Base-by-base conservation (phyloP, 1,140 invertebrate species). In the Anoplolepis gracilipes region DNA sequence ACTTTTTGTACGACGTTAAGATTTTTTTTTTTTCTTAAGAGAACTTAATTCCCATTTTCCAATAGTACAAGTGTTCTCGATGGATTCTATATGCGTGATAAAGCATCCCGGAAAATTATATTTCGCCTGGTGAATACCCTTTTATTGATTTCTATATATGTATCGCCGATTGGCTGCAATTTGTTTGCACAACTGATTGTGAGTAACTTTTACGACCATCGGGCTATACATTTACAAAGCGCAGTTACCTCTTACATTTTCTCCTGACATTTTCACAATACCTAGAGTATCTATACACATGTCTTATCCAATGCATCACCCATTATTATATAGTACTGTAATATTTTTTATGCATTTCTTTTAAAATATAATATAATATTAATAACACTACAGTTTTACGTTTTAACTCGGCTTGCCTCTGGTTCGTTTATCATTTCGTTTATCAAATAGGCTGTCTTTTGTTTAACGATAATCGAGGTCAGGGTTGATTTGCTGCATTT, bases 101-200 rank as follows among this genome's bases (percentile, higher is more conserved):
- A 75, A 78, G 72, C 25, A n/a, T 11, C 42, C 22, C 36, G 28
- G 30, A 78, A 67, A 77, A 77, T 85, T 84, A 77, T 67, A 85
- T 64, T 77, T 61, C 28, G 59, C 30, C 36, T 84, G 22, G 30
- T 22, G 53, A 59, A 75, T 75, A 36, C 11, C 8, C 8, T 19
- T 53, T 64, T 85, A 75, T 78, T 78, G 76, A 78, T 78, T 36
- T 67, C 61, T 25, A 25, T 7, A 25, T 3, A 30, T 78, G 61
- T 67, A 78, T 67, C 61, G 42, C 61, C 53, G 42, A 65, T 30
- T 67, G 25, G 13, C 42, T 53, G 55, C 55, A 61, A 76, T 28
- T 53, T 33, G 55, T n/a, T 33, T 11, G 53, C 30, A 10, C 28
- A 49, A 1, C n/a, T n/a, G 36, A 36, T 8, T 36, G 7, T 11